Evolutionary conservation across 1,140 invertebrate genomes (phyloP), one percentile per base, ranked within the genome.

Genomic region (Asobara japonica): DNA sequence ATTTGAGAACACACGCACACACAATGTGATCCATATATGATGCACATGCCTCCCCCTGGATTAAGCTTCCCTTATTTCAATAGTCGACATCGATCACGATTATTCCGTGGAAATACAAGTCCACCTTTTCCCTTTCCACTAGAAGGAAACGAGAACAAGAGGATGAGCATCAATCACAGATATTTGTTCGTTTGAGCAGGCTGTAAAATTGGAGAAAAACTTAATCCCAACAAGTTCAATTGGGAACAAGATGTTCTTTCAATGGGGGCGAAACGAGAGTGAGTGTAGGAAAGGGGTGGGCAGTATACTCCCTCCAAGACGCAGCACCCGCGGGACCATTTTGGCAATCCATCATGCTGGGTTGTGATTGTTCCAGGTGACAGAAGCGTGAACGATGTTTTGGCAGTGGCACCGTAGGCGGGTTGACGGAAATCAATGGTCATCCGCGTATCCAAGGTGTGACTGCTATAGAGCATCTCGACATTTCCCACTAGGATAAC

Each of bases 361-460:
- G 7, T 33, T n/a, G 16, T 48, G 29, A 74, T 82, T 79, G 72
- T 79, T 65, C 69, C 48, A 22, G 10, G 25, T 77, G 79, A 84
- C 79, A 80, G 76, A 71, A 60, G 60, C 65, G 62, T 79, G 79
- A 79, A 81, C 56, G 72, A 79, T 86, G 83, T 86, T 86, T 85
- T 86, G 84, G 83, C 83, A 85, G 69, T 51, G 71, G 75, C 77
- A 70, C 76, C 74, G 79, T 80, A 80, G 80, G 76, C 78, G 74
- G 77, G 71, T 82, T 79, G 72, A 62, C 80, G 73, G 73, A 80
- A 79, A 36, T 79, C 72, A 84, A 83, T 82, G 70, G 72, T 75
- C 72, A 78, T 70, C 74, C 77, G 76, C 82, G 79, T 82, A 80
- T 79, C 62, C 71, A 70, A 82, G 78, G 77, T 78, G 78, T 80